phyloP scores from a whole-genome alignment of 2,888 invertebrate genomes.

The Oscheius sp. region DNA sequence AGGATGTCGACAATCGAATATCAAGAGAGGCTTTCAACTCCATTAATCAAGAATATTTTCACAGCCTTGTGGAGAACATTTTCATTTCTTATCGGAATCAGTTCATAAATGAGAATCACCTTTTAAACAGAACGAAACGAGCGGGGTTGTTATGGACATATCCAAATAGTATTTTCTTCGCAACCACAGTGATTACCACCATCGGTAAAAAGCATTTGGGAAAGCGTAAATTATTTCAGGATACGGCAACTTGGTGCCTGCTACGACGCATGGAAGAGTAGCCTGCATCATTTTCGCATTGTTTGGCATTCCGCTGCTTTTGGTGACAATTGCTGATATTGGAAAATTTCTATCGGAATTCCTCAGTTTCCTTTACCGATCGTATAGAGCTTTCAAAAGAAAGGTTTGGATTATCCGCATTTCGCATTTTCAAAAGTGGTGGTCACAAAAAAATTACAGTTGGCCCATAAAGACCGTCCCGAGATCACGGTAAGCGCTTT shows the following conservation, averaged over 20 bases:
- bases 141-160: conserved; percentile 72
- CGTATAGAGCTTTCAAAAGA: conserved; percentile 66
- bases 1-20: conserved; percentile 66
- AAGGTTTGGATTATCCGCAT: conserved; percentile 56
- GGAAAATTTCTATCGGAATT: conserved; percentile 73
- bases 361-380: conserved; percentile 68
- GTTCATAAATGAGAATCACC: conserved; percentile 70
- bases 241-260: conserved; percentile 58
- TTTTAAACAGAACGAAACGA: conserved; percentile 66
- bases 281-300: conserved; percentile 73
- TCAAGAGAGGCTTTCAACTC: conserved; percentile 70
- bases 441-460: conserved; percentile 1
- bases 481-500: conserved; percentile 19
- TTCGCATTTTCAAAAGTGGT: too few relatives aligned
- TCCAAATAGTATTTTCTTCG: conserved; percentile 72
- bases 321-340: conserved; percentile 72
- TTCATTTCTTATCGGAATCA: conserved; percentile 69
- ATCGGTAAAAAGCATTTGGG: conserved; percentile 59
- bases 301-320: conserved; percentile 72
- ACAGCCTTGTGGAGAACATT: conserved; percentile 61
- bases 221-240: conserved; percentile 18
- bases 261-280: conserved; percentile 66
- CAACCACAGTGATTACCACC: conserved; percentile 73
- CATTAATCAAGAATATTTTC: conserved; percentile 71
- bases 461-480: conserved; percentile 8